Evolutionary conservation across 2,888 invertebrate species (phyloP).

Genomic region (Phaedon cochleariae): DNA sequence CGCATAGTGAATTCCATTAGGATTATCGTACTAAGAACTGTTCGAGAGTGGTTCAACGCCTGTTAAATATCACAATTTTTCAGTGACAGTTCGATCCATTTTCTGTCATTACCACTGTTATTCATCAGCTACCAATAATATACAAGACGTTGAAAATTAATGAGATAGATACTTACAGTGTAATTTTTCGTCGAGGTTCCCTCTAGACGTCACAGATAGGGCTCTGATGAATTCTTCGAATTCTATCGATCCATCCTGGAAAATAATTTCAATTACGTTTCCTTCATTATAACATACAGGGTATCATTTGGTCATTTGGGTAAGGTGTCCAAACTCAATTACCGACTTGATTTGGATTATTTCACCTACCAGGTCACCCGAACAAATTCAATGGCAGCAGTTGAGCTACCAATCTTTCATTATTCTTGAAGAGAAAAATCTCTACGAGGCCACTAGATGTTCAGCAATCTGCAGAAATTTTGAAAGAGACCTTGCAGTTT

Average conservation of each 20-base stretch:
- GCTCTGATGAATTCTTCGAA: constrained; percentile 99
- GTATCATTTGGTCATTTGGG: no score
- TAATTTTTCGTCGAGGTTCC: constrained; percentile 97
- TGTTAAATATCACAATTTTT: constrained; percentile 36
- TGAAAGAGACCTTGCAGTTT: no score
- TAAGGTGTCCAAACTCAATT: no score
- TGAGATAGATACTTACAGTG: constrained; percentile 81
- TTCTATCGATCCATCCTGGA: constrained; percentile 97
- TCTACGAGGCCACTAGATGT: no score
- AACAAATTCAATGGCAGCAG: no score
- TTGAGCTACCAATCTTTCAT: no score
- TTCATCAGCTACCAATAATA: not conserved
- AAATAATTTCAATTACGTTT: constrained; percentile 26
- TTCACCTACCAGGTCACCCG: no score
- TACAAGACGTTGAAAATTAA: constrained; percentile 2
- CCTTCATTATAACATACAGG: no score
- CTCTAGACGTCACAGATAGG: constrained; percentile 97
- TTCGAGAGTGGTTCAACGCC: constrained; percentile 44
- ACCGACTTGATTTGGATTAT: no score
- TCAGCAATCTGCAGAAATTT: no score
- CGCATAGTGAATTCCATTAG: constrained; percentile 47
- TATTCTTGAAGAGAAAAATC: no score
- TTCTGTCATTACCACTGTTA: not conserved
- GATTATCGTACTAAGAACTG: constrained; percentile 26
- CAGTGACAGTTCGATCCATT: constrained; percentile 31